phyloP scores from a whole-genome alignment of 2,113 vertebrate species.

The Edolisoma coerulescens region DNA sequence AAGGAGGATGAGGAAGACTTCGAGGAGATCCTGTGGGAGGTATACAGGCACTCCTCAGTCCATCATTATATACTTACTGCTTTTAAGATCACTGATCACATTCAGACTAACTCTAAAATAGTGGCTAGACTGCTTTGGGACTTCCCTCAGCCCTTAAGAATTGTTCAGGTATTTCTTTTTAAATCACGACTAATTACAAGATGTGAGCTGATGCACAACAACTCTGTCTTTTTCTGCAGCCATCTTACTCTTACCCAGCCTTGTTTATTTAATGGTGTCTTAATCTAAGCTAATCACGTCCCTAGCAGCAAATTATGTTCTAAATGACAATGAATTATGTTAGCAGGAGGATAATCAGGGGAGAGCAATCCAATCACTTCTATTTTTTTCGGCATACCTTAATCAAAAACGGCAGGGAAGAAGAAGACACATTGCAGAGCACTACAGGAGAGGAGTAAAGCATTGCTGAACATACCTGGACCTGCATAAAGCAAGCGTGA shows the following conservation, averaged over 20 bases:
- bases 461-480: background rate
- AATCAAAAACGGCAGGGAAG: background rate
- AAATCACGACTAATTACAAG: background rate
- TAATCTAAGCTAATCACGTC: slow-evolving; percentile 20
- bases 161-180: background rate
- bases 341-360: background rate
- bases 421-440: background rate
- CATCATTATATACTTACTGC: background rate
- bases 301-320: slow-evolving; percentile 1
- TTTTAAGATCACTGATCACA: background rate
- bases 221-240: background rate
- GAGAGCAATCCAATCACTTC: background rate
- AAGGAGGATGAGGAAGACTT: background rate
- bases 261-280: slow-evolving; percentile 28
- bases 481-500: background rate
- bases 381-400: background rate
- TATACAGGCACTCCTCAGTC: background rate
- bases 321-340: slow-evolving; percentile 39
- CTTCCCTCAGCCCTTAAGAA: background rate
- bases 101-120: background rate
- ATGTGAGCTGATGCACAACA: background rate
- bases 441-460: background rate
- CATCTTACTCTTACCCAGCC: background rate
- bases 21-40: background rate
- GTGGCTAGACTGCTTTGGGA: background rate